Percentiles rank a stretch among this genome's conserved stretches.
phyloP scores from a whole-genome alignment of 2,888 invertebrate species.

The Dorcus parallelipipedus region DNA sequence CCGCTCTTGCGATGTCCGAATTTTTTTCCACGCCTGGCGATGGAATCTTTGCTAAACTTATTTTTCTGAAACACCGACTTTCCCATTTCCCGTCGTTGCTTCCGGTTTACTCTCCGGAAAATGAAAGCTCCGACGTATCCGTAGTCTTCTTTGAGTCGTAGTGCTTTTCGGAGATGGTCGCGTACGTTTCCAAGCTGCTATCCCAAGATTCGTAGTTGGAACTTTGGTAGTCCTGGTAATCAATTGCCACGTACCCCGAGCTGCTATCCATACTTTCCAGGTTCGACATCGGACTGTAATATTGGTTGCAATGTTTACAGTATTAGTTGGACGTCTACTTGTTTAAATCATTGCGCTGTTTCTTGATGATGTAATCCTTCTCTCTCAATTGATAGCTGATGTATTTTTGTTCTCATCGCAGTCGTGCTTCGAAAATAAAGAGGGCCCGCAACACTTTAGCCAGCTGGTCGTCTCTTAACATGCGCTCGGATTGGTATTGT shows the following conservation, averaged over 20 bases:
- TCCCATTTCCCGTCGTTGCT: constrained; percentile 28
- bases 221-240: constrained; percentile 42
- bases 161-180: constrained; percentile 41
- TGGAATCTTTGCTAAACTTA: constrained; percentile 36
- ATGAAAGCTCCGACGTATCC: constrained; percentile 21
- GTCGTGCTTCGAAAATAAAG: constrained; percentile 67
- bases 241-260: constrained; percentile 45
- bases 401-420: constrained; percentile 70
- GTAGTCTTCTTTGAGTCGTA: constrained; percentile 33
- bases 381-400: constrained; percentile 66
- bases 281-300: constrained; percentile 36
- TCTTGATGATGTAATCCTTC: constrained; percentile 68
- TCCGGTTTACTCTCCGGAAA: constrained; percentile 25
- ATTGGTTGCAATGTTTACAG: constrained; percentile 48
- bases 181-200: constrained; percentile 47
- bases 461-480: constrained; percentile 67
- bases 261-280: constrained; percentile 46
- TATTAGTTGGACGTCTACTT: constrained; percentile 56
- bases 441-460: constrained; percentile 68
- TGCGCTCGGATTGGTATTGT: constrained; percentile 59
- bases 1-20: constrained; percentile 42
- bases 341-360: constrained; percentile 66
- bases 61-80: constrained; percentile 39
- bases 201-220: constrained; percentile 46
- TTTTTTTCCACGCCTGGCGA: constrained; percentile 36